phyloP scores from a whole-genome alignment of 1,140 invertebrate genomes.

The Bombus superbus region DNA sequence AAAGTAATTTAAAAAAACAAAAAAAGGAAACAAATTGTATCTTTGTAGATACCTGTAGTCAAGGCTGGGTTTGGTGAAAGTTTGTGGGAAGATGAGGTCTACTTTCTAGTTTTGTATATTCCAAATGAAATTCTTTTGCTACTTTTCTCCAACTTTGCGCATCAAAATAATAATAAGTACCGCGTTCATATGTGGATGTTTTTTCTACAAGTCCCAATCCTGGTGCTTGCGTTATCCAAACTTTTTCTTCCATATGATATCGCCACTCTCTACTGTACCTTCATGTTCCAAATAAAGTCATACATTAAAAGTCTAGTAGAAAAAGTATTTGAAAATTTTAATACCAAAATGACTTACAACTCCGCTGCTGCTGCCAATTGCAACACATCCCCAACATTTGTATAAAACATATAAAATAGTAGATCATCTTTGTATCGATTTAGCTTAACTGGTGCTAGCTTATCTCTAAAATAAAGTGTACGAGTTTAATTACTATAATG shows the following conservation, averaged over 20 bases:
- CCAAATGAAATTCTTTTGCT: slow-evolving; percentile 97
- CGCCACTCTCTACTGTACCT: slow-evolving; percentile 99
- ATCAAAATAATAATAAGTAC: slow-evolving; percentile 99
- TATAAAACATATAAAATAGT: slow-evolving; percentile 99
- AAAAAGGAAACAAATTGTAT: neutral
- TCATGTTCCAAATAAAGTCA: slow-evolving; percentile 39
- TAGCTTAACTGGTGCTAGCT: slow-evolving; percentile 97
- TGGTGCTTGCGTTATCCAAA: slow-evolving; percentile 99
- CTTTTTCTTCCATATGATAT: slow-evolving; percentile 99
- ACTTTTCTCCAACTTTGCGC: slow-evolving; percentile 98
- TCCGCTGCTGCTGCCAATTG: slow-evolving; percentile 98
- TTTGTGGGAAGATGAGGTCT: slow-evolving; percentile 86
- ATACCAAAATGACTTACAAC: slow-evolving; percentile 88
- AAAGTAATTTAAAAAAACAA: too few species aligned
- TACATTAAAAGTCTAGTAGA: neutral
- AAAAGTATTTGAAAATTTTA: neutral
- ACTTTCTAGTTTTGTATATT: slow-evolving; percentile 98
- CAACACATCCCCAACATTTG: slow-evolving; percentile 98
- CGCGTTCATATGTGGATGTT: slow-evolving; percentile 96
- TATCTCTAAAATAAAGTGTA: slow-evolving; percentile 86
- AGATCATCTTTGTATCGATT: slow-evolving; percentile 99
- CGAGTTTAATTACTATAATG: neutral
- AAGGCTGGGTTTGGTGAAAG: slow-evolving; percentile 82
- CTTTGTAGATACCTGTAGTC: slow-evolving; percentile 77
- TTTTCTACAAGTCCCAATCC: slow-evolving; percentile 96